Evolutionary conservation across 2,113 vertebrate species (phyloP).

Genomic region (Romanogobio albipinnatus): DNA sequence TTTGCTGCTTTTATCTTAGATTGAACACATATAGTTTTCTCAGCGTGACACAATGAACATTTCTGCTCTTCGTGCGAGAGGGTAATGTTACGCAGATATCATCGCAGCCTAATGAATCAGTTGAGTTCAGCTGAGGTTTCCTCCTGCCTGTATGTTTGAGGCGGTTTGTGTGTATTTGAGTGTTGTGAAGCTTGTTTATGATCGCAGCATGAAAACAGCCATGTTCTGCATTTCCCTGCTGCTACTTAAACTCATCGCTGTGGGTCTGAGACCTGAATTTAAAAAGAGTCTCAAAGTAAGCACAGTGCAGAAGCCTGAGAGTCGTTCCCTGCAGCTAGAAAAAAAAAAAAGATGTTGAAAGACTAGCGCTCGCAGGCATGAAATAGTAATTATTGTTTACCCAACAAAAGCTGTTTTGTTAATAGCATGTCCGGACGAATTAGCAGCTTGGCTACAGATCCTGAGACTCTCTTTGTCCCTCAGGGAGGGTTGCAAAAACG

Average conservation of each 20-base stretch:
- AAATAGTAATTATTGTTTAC: conserved; percentile 21
- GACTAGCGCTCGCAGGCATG: conserved; percentile 2
- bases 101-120: conserved; percentile 21
- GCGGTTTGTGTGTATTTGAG: conserved; percentile 17
- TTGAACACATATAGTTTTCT: conserved; percentile 38
- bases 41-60: conserved; percentile 34
- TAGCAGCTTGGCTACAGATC: not conserved
- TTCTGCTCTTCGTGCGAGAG: not conserved
- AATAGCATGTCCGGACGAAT: conserved; percentile 18
- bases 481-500: not conserved
- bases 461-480: not conserved
- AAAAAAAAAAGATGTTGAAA: not conserved
- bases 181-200: conserved; percentile 32
- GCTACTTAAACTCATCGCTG: conserved; percentile 29
- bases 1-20: conserved; percentile 24
- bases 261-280: conserved; percentile 21
- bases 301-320: not conserved
- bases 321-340: not conserved
- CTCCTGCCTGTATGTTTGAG: conserved; percentile 4
- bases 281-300: conserved; percentile 5
- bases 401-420: conserved; percentile 14
- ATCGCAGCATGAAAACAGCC: conserved; percentile 42
- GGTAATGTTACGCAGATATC: conserved; percentile 35
- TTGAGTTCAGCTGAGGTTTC: not conserved
- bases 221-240: conserved; percentile 37